Base-by-base conservation (phyloP, 1,140 invertebrate species). In the Oscheius sp. region DNA sequence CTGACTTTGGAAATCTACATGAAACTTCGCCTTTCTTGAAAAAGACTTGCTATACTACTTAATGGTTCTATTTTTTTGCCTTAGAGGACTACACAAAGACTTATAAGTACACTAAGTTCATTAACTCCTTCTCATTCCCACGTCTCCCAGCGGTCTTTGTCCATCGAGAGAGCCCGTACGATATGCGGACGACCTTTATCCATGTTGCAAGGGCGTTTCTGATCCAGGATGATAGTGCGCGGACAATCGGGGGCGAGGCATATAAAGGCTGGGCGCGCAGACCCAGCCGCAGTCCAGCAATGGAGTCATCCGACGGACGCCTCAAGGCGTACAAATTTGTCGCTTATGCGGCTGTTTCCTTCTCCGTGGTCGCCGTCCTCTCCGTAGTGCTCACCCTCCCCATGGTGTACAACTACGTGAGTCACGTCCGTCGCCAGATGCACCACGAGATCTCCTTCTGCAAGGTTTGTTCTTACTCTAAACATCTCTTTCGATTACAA, bases 321-420 rank as follows among this genome's bases (percentile, higher is more conserved):
- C 49, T 74, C 20, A 74, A 74, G 52, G 72, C 72, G 46, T 74
- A 74, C 72, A 74, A 74, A 61, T 74, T 74, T 63, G 72, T 74
- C 34, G 72, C 72, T 34, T 74, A 74, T 52, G 66, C 72, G 32
- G 72, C 72, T 31, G 72, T 74, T 20, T 35, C 68, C 20, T 74
- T 74, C 72, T 74, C 72, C 49, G 61, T 74, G 34, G 72, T 69
- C 52, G 72, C 72, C 58, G 72, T 74, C 45, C 55, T 69, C 35
- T 74, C 72, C 2, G 72, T 74, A 10, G 68, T 74, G 28, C 59
- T 74, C 29, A 74, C 72, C 42, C 72, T 74, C 58, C 72, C 72
- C 68, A 74, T 74, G 72, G 72, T 74, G 23, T 74, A 74, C 35
- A 38, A 73, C 3, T 74, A 74, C 46, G 72, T 74, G 31, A 58